These are phyloP conservation scores for Ecdyonurus torrentis DNA, from an alignment of 2,888 invertebrate species.

Conservation along the genomic window DNA sequence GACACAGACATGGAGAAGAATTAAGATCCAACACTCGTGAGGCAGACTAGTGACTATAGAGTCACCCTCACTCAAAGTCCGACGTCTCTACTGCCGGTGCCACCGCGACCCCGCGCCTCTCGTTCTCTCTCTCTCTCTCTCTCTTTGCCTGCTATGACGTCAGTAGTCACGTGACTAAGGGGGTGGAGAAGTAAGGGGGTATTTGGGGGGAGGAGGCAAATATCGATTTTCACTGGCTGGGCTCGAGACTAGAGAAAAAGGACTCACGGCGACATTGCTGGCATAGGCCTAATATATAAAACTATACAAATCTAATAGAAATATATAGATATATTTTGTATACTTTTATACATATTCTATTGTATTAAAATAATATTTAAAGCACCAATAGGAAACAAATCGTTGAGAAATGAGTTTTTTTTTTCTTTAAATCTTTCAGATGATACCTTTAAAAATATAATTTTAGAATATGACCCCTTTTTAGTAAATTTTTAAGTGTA, in stretches of 20 bases:
- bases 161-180: background rate
- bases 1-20: background rate
- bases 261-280: background rate
- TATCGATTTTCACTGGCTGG: background rate
- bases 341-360: no score
- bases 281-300: background rate
- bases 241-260: background rate
- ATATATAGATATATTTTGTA: background rate
- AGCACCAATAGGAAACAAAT: no score
- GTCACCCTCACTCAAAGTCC: background rate
- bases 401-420: no score
- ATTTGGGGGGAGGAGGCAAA: constrained; percentile 1
- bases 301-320: background rate
- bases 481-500: no score
- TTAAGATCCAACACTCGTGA: background rate
- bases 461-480: no score
- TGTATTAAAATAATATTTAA: no score
- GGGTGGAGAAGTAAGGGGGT: constrained; percentile 2
- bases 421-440: no score
- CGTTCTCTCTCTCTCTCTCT: no score
- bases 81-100: background rate
- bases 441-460: no score
- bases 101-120: background rate
- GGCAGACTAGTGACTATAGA: background rate
- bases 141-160: background rate